These are phyloP conservation scores for Poecilia gillii DNA, from an alignment of 2,797 vertebrate genomes.

Conservation along the genomic window DNA sequence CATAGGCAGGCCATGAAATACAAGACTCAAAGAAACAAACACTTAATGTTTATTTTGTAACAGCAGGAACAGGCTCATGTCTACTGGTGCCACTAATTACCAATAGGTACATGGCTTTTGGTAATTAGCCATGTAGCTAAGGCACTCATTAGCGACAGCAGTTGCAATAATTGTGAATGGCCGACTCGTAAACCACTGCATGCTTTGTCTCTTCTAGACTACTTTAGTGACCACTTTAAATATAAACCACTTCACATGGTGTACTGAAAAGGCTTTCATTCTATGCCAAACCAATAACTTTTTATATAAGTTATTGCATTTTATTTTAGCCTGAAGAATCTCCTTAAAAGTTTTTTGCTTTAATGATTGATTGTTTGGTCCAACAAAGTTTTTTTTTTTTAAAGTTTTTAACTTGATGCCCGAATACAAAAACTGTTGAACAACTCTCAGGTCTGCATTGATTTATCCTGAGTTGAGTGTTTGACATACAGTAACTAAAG, in stretches of 20 bases:
- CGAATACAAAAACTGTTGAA: not conserved
- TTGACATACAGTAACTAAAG: not conserved
- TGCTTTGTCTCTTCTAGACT: not conserved
- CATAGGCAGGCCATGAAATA: not conserved
- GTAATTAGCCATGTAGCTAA: no score
- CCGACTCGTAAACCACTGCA: not conserved
- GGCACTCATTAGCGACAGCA: not conserved
- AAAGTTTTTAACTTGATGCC: not conserved
- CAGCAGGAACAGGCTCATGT: not conserved
- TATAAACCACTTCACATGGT: not conserved
- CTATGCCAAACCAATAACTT: not conserved
- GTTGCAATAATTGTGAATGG: not conserved
- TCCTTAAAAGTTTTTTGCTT: not conserved
- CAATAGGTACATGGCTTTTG: not conserved
- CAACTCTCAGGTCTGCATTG: not conserved
- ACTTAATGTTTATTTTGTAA: not conserved
- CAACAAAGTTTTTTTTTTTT: not conserved
- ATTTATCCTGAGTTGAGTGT: not conserved
- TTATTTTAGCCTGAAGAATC: not conserved
- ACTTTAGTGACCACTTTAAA: not conserved
- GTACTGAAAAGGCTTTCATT: not conserved
- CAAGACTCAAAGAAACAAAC: not conserved
- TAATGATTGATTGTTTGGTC: not conserved
- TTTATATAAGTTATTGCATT: not conserved
- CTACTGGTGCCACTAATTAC: not conserved